Conservation (phyloP, 2,797 vertebrate genomes). For the Catostomus latipinnis region DNA sequence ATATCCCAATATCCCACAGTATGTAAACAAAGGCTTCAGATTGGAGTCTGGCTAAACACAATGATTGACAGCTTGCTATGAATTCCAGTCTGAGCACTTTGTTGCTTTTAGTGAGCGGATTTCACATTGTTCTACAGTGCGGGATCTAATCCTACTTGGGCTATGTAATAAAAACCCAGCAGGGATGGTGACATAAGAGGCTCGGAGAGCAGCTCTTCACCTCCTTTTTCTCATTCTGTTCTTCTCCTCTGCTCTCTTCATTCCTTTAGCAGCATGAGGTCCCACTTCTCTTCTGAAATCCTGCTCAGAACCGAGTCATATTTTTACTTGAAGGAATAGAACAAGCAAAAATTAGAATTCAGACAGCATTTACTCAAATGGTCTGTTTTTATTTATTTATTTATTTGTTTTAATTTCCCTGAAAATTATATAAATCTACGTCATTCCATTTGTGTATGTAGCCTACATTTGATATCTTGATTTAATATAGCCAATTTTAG, state of each 20-base stretch:
- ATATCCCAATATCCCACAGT: background rate
- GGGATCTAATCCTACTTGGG: conserved; percentile 36
- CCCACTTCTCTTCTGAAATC: conserved; percentile 17
- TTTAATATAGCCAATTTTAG: no score
- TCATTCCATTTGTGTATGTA: no score
- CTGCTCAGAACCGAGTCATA: background rate
- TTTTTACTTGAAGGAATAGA: conserved; percentile 13
- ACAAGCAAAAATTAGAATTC: background rate
- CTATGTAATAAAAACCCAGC: conserved; percentile 40
- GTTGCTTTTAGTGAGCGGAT: conserved; percentile 33
- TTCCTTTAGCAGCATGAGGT: conserved; percentile 41
- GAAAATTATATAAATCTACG: no score
- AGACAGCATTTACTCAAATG: background rate
- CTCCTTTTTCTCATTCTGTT: conserved; percentile 36
- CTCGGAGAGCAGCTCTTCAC: conserved; percentile 33
- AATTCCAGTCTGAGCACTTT: conserved; percentile 22
- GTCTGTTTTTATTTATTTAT: no score
- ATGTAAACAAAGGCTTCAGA: background rate
- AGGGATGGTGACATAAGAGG: conserved; percentile 32
- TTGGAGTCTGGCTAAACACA: background rate
- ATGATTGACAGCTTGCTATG: conserved; percentile 21
- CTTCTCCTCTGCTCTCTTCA: conserved; percentile 34
- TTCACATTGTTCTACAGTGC: conserved; percentile 15
- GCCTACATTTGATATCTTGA: no score
- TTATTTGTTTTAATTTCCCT: no score